Percentiles rank a stretch among this genome's conserved stretches.
Evolutionary conservation across 1,140 invertebrate species (phyloP).

Genomic region (Halyomorpha halys): DNA sequence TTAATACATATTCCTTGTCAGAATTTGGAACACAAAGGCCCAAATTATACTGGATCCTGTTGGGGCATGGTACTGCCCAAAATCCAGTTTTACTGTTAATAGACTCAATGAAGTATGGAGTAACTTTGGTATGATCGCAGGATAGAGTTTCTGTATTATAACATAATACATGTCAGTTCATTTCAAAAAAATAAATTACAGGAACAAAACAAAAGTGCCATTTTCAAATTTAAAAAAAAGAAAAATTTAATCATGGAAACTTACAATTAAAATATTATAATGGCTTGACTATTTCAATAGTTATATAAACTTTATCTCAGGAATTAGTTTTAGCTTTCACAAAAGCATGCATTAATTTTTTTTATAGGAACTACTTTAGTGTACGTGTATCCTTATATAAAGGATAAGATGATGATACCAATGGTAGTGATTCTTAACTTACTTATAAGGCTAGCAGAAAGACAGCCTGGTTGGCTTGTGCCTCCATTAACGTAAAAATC

Average conservation of each 20-base stretch:
- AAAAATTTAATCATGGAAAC: too few relatives aligned
- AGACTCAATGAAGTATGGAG: constrained; percentile 77
- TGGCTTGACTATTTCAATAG: too few relatives aligned
- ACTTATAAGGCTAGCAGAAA: constrained; percentile 66
- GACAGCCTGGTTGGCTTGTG: constrained; percentile 75
- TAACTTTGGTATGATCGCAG: constrained; percentile 79
- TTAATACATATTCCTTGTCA: constrained; percentile 65
- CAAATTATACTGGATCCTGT: constrained; percentile 64
- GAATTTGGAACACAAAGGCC: constrained; percentile 62
- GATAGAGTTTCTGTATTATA: constrained; percentile 60
- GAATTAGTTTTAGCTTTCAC: too few relatives aligned
- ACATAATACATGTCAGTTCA: background rate
- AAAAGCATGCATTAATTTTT: too few relatives aligned
- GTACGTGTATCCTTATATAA: too few relatives aligned
- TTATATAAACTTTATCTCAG: too few relatives aligned
- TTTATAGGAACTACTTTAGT: too few relatives aligned
- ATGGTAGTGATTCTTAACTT: constrained; percentile 40
- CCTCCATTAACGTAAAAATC: constrained; percentile 87
- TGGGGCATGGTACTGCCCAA: constrained; percentile 70
- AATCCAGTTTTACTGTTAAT: constrained; percentile 66
- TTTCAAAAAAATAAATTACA: too few relatives aligned
- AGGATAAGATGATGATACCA: too few relatives aligned
- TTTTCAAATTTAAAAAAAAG: too few relatives aligned
- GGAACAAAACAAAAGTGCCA: too few relatives aligned
- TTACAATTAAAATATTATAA: too few relatives aligned